These are phyloP conservation scores for Benitochromis conjunctus DNA, from an alignment of 2,113 vertebrate species.

Conservation along the genomic window DNA sequence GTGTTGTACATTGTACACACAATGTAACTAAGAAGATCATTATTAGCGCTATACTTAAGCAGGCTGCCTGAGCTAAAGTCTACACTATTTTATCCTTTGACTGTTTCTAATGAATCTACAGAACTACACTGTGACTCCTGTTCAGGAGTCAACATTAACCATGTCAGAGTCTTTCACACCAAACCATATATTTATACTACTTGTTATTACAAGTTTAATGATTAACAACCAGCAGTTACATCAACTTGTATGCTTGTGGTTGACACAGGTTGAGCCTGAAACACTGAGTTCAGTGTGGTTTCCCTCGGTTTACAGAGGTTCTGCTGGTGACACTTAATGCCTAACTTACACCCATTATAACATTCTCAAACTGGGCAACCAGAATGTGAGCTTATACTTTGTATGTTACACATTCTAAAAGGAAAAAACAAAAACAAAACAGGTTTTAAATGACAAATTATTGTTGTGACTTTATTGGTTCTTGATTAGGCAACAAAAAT, in stretches of 20 bases:
- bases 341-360: too few species aligned
- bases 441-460: too few species aligned
- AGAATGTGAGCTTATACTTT: too few species aligned
- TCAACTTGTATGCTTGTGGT: neutral
- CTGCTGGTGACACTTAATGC: neutral
- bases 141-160: fast-evolving
- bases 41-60: too few species aligned
- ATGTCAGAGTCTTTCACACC: neutral
- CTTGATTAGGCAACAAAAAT: too few species aligned
- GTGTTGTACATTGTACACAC: too few species aligned
- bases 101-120: neutral
- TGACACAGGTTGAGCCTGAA: neutral
- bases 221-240: neutral
- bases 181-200: neutral
- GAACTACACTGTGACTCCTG: neutral
- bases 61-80: neutral
- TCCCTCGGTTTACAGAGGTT: neutral
- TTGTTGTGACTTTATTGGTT: too few species aligned
- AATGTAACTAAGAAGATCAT: too few species aligned
- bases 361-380: too few species aligned
- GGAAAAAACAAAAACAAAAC: too few species aligned
- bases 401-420: too few species aligned
- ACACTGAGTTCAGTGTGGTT: neutral
- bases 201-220: neutral
- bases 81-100: fast-evolving